Evolutionary conservation across 1,140 invertebrate species (phyloP).

Genomic region (Vanessa tameamea): DNA sequence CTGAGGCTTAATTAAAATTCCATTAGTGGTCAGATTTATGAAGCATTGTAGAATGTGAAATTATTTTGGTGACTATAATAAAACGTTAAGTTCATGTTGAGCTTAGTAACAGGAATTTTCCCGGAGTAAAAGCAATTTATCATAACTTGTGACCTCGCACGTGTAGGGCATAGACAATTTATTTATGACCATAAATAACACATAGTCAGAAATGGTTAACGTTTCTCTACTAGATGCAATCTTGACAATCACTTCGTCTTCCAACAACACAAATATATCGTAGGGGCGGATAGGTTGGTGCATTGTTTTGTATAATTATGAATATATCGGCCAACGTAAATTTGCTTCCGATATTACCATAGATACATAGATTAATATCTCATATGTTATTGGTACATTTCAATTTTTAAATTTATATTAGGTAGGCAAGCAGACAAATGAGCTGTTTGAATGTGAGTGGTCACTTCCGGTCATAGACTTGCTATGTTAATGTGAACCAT

Average conservation of each 20-base stretch:
- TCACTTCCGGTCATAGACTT: too few species aligned
- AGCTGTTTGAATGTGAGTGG: too few species aligned
- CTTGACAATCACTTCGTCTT: slow-evolving; percentile 24
- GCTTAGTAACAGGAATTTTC: slow-evolving; percentile 38
- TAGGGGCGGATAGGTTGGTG: neutral
- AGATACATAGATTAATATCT: too few species aligned
- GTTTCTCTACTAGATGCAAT: slow-evolving; percentile 19
- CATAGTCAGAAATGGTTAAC: slow-evolving; percentile 27
- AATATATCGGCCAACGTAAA: too few species aligned
- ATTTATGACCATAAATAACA: slow-evolving; percentile 39
- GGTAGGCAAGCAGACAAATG: too few species aligned
- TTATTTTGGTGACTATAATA: slow-evolving; percentile 36
- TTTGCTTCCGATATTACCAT: too few species aligned
- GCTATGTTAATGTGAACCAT: too few species aligned
- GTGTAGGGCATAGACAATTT: slow-evolving; percentile 43
- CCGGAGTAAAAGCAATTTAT: slow-evolving; percentile 43
- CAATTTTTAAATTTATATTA: too few species aligned
- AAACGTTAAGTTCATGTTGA: slow-evolving; percentile 27
- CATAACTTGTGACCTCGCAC: slow-evolving; percentile 42
- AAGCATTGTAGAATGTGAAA: slow-evolving; percentile 28
- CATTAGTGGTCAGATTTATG: slow-evolving; percentile 32
- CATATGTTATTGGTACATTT: too few species aligned
- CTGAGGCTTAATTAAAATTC: slow-evolving; percentile 35
- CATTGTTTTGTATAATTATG: too few species aligned
- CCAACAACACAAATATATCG: slow-evolving; percentile 12